phyloP scores from a whole-genome alignment of 2,797 vertebrate species.

The Vultur gryphus region DNA sequence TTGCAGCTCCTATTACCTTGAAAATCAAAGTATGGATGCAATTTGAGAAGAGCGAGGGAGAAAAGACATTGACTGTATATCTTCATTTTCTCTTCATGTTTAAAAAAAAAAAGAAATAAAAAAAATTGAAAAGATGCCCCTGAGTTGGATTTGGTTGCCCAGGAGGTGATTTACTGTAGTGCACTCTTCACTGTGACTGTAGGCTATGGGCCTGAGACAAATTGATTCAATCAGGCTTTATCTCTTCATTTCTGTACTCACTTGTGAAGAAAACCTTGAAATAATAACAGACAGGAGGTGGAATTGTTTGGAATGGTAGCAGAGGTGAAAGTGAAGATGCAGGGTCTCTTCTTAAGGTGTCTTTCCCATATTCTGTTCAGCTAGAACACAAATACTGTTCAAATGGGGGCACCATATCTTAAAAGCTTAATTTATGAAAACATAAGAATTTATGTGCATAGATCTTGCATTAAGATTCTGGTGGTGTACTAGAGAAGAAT shows the following conservation, averaged over 20 bases:
- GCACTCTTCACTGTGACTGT: not conserved
- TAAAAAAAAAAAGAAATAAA: not conserved
- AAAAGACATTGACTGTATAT: not conserved
- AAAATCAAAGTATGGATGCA: not conserved
- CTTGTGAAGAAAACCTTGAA: constrained; percentile 50
- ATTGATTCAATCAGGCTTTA: constrained; percentile 44
- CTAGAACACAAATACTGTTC: not conserved
- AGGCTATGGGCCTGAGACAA: constrained; percentile 30
- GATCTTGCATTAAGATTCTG: not conserved
- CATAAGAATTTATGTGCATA: not conserved
- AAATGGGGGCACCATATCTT: not conserved
- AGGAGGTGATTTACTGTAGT: constrained; percentile 41
- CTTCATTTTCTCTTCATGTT: not conserved
- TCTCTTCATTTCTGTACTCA: constrained; percentile 5
- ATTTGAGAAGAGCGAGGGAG: not conserved
- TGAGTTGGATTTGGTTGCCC: not conserved
- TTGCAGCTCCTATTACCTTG: not conserved
- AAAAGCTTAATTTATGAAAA: not conserved
- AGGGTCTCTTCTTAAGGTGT: not conserved
- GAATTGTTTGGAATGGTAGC: not conserved
- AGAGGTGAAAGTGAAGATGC: not conserved
- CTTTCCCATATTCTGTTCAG: not conserved
- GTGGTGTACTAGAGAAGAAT: not conserved
- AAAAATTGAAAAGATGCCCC: not conserved
- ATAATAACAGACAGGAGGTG: not conserved